Conservation (phyloP, 2,797 vertebrate genomes). For the Tragopan temminckii region DNA sequence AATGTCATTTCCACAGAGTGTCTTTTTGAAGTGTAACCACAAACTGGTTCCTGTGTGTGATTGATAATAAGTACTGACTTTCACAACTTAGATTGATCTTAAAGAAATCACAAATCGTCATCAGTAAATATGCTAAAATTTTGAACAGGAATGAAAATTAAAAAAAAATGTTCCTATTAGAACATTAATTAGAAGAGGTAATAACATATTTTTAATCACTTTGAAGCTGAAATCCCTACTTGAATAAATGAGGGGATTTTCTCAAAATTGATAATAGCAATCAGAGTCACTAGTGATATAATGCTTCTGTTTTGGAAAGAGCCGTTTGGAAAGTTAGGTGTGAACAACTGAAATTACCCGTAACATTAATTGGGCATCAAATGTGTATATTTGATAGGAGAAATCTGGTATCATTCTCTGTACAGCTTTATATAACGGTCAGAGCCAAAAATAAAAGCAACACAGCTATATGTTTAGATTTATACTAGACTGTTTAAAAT, state of each 20-base stretch:
- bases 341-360: background rate
- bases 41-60: background rate
- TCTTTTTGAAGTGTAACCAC: background rate
- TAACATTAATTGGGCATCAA: background rate
- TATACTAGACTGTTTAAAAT: background rate
- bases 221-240: slow-evolving; percentile 2
- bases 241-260: slow-evolving; percentile 21
- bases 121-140: background rate
- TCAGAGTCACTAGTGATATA: background rate
- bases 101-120: slow-evolving; percentile 8
- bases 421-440: background rate
- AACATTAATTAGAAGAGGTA: background rate
- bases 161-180: background rate
- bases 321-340: background rate
- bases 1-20: slow-evolving; percentile 1
- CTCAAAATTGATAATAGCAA: background rate
- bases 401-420: background rate
- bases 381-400: background rate
- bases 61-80: background rate
- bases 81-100: background rate
- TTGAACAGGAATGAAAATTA: background rate
- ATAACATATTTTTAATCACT: background rate
- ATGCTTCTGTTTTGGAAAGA: background rate
- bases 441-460: background rate
- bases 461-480: background rate